These are phyloP conservation scores for Dysidea cf. avara DNA, from an alignment of 37 sponge, comb jelly and placozoan genomes.

Conservation along the genomic window DNA sequence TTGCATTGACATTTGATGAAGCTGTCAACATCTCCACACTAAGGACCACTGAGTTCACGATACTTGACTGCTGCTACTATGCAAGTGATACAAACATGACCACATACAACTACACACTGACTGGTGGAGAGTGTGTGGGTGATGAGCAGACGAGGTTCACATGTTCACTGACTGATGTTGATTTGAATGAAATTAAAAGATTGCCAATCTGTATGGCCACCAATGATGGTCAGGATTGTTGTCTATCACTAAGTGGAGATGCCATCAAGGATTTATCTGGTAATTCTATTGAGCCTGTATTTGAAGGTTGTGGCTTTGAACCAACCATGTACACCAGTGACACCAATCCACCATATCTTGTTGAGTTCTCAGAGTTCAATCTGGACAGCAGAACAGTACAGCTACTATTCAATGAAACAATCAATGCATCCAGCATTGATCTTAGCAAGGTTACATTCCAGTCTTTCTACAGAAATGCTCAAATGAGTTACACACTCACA, in stretches of 20 bases:
- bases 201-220: conserved; percentile 59
- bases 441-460: conserved; percentile 73
- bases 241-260: conserved; percentile 53
- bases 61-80: conserved; percentile 75
- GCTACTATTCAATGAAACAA: conserved; percentile 83
- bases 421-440: conserved; percentile 61
- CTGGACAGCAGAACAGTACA: conserved; percentile 57
- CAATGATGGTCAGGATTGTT: conserved; percentile 70
- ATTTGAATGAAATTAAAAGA: conserved; percentile 87
- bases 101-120: conserved; percentile 50
- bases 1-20: conserved; percentile 77
- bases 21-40: conserved; percentile 76
- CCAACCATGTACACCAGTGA: conserved; percentile 62
- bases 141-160: conserved; percentile 53
- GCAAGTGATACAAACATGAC: conserved; percentile 10
- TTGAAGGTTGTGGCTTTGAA: conserved; percentile 84
- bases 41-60: conserved; percentile 41
- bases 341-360: conserved; percentile 54
- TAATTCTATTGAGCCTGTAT: conserved; percentile 66
- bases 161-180: conserved; percentile 58
- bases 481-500: conserved; percentile 43
- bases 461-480: conserved; percentile 71
- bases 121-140: conserved; percentile 57
- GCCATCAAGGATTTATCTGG: conserved; percentile 57
- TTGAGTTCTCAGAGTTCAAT: conserved; percentile 68